These are phyloP conservation scores for Lithodes maja DNA, from an alignment of 2,888 invertebrate species.

Conservation along the genomic window DNA sequence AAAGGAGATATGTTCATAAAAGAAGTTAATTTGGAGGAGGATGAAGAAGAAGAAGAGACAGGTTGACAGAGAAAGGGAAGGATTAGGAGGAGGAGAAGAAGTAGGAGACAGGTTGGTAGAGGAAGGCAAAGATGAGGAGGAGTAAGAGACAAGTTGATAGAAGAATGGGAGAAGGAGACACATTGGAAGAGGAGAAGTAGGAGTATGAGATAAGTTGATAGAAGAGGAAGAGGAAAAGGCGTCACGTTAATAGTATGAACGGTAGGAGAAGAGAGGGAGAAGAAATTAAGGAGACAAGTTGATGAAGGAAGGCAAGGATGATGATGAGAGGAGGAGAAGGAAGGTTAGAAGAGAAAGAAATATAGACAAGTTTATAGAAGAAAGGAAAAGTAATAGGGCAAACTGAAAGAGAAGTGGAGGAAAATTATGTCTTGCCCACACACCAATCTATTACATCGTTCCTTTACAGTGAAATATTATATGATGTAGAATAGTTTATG, in stretches of 20 bases:
- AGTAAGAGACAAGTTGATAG: neutral
- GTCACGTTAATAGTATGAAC: neutral
- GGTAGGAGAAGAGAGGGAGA: neutral
- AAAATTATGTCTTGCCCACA: neutral
- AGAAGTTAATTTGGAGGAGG: neutral
- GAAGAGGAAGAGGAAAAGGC: neutral
- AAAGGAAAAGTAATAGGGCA: neutral
- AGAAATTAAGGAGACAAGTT: neutral
- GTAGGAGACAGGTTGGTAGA: neutral
- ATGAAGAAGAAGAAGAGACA: neutral
- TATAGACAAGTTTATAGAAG: neutral
- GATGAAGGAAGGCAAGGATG: neutral
- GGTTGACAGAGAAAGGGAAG: neutral
- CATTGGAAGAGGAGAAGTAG: neutral
- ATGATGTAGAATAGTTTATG: too few relatives aligned
- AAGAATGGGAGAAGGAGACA: too few relatives aligned
- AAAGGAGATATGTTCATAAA: neutral
- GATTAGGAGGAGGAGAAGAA: neutral
- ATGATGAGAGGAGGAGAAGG: neutral
- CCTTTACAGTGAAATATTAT: too few relatives aligned
- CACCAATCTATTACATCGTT: too few relatives aligned
- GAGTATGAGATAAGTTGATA: neutral
- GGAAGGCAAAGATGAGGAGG: neutral
- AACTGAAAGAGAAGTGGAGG: neutral
- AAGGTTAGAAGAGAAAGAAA: neutral